Percentiles rank a stretch among this genome's conserved stretches.
Evolutionary conservation across 2,113 vertebrate genomes (phyloP).

Genomic region (Ameiurus melas): DNA sequence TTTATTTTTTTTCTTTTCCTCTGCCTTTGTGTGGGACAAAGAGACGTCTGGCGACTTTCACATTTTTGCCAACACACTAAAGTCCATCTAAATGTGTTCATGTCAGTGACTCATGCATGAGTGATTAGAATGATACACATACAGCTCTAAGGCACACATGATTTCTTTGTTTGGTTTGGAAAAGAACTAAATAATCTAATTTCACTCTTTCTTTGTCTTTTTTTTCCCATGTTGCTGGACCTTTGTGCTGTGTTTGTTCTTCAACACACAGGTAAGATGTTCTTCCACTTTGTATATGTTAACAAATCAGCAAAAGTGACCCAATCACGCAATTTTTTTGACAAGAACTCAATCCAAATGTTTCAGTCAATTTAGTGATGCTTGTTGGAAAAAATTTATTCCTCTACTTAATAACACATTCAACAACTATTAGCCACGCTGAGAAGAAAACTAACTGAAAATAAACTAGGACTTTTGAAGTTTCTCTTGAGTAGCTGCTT

Average conservation of each 20-base stretch:
- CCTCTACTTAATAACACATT: not conserved
- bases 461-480: not conserved
- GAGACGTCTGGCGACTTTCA: slow-evolving; percentile 19
- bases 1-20: slow-evolving; percentile 63
- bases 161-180: not conserved
- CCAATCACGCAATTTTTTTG: not conserved
- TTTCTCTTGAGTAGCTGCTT: slow-evolving; percentile 14
- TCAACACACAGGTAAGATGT: slow-evolving; percentile 33
- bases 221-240: not conserved
- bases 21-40: slow-evolving; percentile 20
- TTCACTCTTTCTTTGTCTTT: not conserved
- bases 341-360: not conserved
- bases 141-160: not conserved
- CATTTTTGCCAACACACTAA: not conserved
- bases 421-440: not conserved
- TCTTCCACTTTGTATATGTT: not conserved
- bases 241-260: not conserved
- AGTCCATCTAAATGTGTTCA: not conserved
- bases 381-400: not conserved
- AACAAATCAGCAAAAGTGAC: not conserved
- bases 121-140: not conserved
- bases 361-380: not conserved
- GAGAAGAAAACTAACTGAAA: not conserved
- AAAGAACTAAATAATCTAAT: not conserved
- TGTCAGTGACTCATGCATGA: not conserved